Evolutionary conservation across 2,797 vertebrate genomes (phyloP).

Genomic region (Pseudocheirus occidentalis): DNA sequence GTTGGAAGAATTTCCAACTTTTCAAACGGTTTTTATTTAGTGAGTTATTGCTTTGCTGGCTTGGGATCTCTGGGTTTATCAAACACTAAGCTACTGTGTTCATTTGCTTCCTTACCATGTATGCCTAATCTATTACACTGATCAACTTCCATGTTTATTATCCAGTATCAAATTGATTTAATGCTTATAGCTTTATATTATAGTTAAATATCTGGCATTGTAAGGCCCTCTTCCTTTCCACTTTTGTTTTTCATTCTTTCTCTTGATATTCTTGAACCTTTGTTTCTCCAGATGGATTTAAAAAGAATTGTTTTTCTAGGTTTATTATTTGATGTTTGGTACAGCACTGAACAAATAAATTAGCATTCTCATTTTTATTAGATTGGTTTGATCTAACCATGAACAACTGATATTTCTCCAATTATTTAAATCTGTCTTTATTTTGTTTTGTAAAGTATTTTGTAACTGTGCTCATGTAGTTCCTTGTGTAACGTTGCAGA

Average conservation of each 20-base stretch:
- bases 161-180: not conserved
- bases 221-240: not conserved
- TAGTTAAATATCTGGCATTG: not conserved
- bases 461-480: not conserved
- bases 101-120: not conserved
- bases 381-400: not conserved
- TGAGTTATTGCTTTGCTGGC: too few species aligned
- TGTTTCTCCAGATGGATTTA: constrained; percentile 1
- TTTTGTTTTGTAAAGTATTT: constrained; percentile 2
- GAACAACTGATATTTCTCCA: not conserved
- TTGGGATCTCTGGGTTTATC: not conserved
- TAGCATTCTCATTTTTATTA: not conserved
- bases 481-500: constrained; percentile 5
- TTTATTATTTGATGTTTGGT: constrained; percentile 7
- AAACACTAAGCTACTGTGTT: not conserved
- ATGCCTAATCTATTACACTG: constrained; percentile 14
- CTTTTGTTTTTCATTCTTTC: constrained; percentile 26
- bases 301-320: constrained; percentile 10
- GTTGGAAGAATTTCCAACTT: too few species aligned
- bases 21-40: too few species aligned
- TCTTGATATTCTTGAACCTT: not conserved
- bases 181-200: constrained; percentile 17
- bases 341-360: constrained; percentile 18
- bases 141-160: constrained; percentile 28
- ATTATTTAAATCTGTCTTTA: constrained; percentile 42